A percentile compares a stretch with the other conserved stretches of the same genome.
Conservation (phyloP, 2,113 vertebrate species). For the Colossoma macropomum region DNA sequence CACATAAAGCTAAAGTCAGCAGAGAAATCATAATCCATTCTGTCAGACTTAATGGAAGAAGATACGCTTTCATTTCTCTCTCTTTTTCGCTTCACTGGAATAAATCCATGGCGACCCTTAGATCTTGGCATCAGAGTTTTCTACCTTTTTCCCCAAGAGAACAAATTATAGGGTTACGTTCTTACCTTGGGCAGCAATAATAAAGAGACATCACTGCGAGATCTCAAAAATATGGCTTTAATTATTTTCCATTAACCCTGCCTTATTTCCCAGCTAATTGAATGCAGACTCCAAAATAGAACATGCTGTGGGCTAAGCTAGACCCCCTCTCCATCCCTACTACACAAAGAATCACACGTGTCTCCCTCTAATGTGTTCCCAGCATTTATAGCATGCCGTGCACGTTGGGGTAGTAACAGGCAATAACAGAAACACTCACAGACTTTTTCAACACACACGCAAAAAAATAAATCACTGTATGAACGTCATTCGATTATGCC, state of each 20-base stretch:
- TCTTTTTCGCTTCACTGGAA: constrained; percentile 1
- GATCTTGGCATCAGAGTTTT: not conserved
- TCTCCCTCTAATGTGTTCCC: constrained; percentile 38
- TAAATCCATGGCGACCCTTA: constrained; percentile 28
- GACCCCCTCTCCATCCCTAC: constrained; percentile 9
- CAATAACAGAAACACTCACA: not conserved
- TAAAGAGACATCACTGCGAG: constrained; percentile 30
- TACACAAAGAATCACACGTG: constrained; percentile 29
- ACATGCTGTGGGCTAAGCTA: constrained; percentile 27
- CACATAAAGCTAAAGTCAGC: too few relatives aligned
- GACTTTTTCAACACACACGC: not conserved
- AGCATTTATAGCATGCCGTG: constrained; percentile 30
- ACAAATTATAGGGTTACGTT: constrained; percentile 35
- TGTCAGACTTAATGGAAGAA: not conserved
- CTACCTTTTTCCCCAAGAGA: constrained; percentile 25
- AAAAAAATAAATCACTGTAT: too few relatives aligned
- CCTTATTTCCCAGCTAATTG: constrained; percentile 50
- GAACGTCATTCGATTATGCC: too few relatives aligned
- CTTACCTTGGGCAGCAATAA: constrained; percentile 43
- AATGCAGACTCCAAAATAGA: constrained; percentile 49
- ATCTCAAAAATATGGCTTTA: constrained; percentile 53
- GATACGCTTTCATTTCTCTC: not conserved
- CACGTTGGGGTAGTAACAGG: constrained; percentile 16
- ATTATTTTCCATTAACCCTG: constrained; percentile 57
- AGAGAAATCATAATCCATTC: not conserved